Percentiles rank a stretch among this genome's conserved stretches.
Conservation (phyloP, 2,113 vertebrate species). For the Anguilla rostrata region DNA sequence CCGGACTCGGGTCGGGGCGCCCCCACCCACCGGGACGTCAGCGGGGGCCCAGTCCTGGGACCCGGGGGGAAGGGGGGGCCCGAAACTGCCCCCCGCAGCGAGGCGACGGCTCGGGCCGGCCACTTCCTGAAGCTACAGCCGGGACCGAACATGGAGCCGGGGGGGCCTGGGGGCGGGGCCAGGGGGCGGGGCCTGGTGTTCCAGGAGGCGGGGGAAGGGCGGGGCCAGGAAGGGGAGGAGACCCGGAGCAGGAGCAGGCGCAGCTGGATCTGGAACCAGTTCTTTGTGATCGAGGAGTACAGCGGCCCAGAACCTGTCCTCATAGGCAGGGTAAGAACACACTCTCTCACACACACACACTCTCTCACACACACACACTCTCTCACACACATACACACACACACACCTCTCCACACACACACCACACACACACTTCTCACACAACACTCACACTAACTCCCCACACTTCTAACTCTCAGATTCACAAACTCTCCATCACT, state of each 20-base stretch:
- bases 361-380: too few relatives aligned
- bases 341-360: neutral
- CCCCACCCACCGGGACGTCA: constrained; percentile 46
- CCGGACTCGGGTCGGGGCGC: constrained; percentile 44
- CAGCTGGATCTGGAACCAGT: constrained; percentile 96
- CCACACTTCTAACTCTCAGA: too few relatives aligned
- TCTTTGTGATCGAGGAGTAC: constrained; percentile 92
- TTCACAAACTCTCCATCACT: too few relatives aligned
- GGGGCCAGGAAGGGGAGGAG: constrained; percentile 48
- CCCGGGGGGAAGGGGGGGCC: neutral
- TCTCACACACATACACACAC: neutral
- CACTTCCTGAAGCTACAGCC: constrained; percentile 72
- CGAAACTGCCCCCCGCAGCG: neutral
- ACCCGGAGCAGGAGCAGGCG: constrained; percentile 77
- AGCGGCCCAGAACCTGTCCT: constrained; percentile 87
- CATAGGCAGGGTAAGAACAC: constrained; percentile 84
- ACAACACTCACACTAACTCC: too few relatives aligned
- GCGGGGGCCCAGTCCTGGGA: constrained; percentile 25
- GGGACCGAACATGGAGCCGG: constrained; percentile 18
- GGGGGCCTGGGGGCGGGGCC: constrained; percentile 29
- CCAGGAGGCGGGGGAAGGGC: constrained; percentile 61
- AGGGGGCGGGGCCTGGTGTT: constrained; percentile 64
- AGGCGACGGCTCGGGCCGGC: constrained; percentile 32
- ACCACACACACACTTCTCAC: too few relatives aligned
- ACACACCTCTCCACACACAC: too few relatives aligned